Base-by-base conservation (phyloP, 2,113 vertebrate species). In the Semnornis frantzii region DNA sequence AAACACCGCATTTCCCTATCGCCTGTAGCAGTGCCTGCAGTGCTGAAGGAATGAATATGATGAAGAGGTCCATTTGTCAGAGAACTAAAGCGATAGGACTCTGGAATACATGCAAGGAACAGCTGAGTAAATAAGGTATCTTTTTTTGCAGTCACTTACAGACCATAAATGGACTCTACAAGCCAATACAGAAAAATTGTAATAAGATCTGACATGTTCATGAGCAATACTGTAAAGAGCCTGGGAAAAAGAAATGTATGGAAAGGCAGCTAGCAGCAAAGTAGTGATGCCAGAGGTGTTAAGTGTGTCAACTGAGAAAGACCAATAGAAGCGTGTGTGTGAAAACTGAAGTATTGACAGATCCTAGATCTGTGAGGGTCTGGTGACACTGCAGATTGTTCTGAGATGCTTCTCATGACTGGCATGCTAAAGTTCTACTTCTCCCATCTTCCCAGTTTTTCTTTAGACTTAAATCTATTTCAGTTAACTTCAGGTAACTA, bases 191-290 rank as follows among this genome's bases (percentile, higher is more conserved):
- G 78, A 28, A 89, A 60, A 80, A 75, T 5, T 30, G 31, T 85
- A 89, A 69, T 91, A 57, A 91, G 72, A 65, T 94, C 50, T 90
- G 92, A 85, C 88, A 57, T 64, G 63, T 87, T 82, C 78, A 62
- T 77, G 57, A 94, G 88, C 86, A 93, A 42, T 76, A 57, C 71
- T 89, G 18, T 87, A 42, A 93, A 80, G 75, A 70, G 73, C 42
- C 81, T 44, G 60, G 64, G 42, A 70, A 74, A 79, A 85, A 83
- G 54, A 58, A 77, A 71, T 48, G 59, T 19, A 34, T 62, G 63
- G 70, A 66, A 78, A 75, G 63, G 68, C 65, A 71, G 54, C 57
- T 6, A 37, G 80, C 85, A 95, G 78, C 55, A 66, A 79, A 63
- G 66, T 10, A 12, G 46, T 25, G 73, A 54, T 88, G 82, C 80